Conservation (phyloP, 1,140 invertebrate genomes). For the Uloborus diversus region DNA sequence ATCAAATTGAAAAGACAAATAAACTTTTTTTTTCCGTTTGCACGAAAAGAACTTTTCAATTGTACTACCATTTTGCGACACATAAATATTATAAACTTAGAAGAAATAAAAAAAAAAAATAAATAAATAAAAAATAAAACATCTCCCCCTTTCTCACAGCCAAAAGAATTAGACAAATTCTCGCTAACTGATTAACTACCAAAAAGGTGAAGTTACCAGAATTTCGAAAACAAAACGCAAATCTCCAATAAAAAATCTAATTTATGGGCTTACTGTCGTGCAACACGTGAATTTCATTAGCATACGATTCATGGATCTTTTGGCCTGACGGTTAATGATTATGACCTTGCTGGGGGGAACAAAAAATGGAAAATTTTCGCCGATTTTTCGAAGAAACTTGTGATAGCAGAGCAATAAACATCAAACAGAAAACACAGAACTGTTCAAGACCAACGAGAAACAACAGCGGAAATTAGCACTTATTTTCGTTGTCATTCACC, state of each 20-base stretch:
- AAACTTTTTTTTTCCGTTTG: too few relatives aligned
- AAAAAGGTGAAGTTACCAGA: too few relatives aligned
- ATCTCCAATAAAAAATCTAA: constrained; percentile 3
- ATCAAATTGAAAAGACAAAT: too few relatives aligned
- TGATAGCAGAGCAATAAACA: not conserved
- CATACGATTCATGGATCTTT: constrained; percentile 18
- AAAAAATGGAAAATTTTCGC: not conserved
- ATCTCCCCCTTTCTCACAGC: too few relatives aligned
- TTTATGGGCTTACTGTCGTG: constrained; percentile 24
- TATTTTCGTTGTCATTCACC: too few relatives aligned
- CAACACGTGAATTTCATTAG: constrained; percentile 39
- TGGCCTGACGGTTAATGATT: constrained; percentile 27
- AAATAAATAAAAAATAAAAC: too few relatives aligned
- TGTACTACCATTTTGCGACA: too few relatives aligned
- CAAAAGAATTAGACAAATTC: too few relatives aligned
- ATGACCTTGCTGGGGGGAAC: not conserved
- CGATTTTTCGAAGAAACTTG: not conserved
- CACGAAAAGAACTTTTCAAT: too few relatives aligned
- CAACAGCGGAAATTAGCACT: not conserved
- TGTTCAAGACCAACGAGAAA: not conserved
- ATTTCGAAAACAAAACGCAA: not conserved
- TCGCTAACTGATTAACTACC: too few relatives aligned
- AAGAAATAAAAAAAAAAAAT: too few relatives aligned
- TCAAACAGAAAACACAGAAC: not conserved
- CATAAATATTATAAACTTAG: too few relatives aligned